Base-by-base conservation (phyloP, 2,113 vertebrate genomes). In the Tichodroma muraria region DNA sequence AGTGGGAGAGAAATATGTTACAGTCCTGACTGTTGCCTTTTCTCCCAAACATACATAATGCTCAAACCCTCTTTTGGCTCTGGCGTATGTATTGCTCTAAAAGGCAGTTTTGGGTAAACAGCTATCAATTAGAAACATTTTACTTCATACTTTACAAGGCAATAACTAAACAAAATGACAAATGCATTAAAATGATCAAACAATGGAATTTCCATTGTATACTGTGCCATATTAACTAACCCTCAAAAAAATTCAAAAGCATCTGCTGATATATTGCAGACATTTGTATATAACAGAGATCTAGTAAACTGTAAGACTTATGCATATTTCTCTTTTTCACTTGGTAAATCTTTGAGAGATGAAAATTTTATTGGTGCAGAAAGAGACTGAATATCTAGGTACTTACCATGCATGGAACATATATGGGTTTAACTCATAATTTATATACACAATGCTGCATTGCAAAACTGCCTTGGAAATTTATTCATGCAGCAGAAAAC, bases 391-490 rank as follows among this genome's bases (percentile, higher is more conserved):
- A 33, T 53, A 95, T 60, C 63, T 71, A 42, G 14, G 28, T 75
- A 54, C 45, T 72, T 92, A 30, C 19, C 66, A 64, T 24, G 70
- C 68, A 40, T 78, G 56, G 53, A 93, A 85, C 42, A 56, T 30
- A 23, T 11, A 85, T 9, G 16, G 33, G 27, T 93, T 75, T 90
- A 89, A 66, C 81, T 92, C 9, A 10, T 6, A 22, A 40, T 84
- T 93, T 93, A 61, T 88, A 31, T 25, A 84, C 66, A 85, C 35
- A 59, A 21, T 24, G 63, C 66, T 63, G 80, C 72, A 75, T 25
- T 94, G 92, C 80, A 96, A 93, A 97, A 80, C 45, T 77, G 70
- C 57, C 25, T 30, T 11, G 27, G 82, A 96, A 95, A 91, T 93
- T 70, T 82, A 90, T 87, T 82, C 54, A 10, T 45, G 75, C 89